Base-by-base conservation (phyloP, 2,888 invertebrate genomes). In the Lissocephala sabroskyi region DNA sequence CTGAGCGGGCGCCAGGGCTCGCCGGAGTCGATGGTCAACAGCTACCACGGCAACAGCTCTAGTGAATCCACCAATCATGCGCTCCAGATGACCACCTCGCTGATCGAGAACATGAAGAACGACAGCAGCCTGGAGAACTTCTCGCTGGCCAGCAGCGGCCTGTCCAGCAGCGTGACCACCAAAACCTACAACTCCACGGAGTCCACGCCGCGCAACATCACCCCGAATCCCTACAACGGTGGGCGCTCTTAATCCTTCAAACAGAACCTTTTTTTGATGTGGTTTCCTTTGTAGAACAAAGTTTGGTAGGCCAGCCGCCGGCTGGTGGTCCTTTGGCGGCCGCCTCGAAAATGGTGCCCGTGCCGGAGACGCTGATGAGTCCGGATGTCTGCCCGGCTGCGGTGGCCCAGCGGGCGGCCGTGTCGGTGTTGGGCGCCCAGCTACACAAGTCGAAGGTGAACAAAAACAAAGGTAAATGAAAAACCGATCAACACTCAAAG, bases 281-380 rank as follows among this genome's bases (percentile, higher is more conserved):
- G 16, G 19, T 37, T 7, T 16, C 13, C 28, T 29, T 17, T 2
- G 11, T 13, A 83, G 83, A 83, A 53, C 81, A 82, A 76, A 62
- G 66, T 5, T 70, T 54, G 23, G 49, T 65, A 10, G 64, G 64
- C 7, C 62, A 74, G 48, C 47, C 63, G 9, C 65, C 78, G 0
- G 52, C 51, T 32, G 84, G 81, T 13, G 83, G 83, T 10, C 91
- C 93, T 0, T 82, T 95, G 51, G 92, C 92, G 76, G 92, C 94
- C 7, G 91, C 94, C 7, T 93, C 93, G 0, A 94, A 94, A 85
- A 90, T 94, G 87, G 92, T 95, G 0, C 95, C 94, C 0, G 94
- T 94, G 19, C 94, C 94, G 0, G 95, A 95, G 81, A 92, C 93
- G 0, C 85, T 95, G 1, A 93, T 94, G 92, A 94, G 94, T 77